Percentiles rank a stretch among this genome's conserved stretches.
phyloP scores from a whole-genome alignment of 2,113 vertebrate species.

The Nestor notabilis region DNA sequence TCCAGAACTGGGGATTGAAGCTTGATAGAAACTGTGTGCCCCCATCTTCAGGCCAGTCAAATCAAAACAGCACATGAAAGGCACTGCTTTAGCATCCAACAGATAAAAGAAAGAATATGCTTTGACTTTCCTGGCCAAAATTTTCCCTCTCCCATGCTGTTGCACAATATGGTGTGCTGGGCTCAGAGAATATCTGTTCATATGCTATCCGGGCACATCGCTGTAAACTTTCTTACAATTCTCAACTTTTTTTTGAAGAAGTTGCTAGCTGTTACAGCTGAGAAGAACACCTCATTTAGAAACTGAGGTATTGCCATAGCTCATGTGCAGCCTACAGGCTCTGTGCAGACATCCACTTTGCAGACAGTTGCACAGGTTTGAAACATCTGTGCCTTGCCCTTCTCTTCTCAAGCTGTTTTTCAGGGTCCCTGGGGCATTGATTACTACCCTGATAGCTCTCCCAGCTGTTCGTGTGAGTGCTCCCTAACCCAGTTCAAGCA shows the following conservation, averaged over 20 bases:
- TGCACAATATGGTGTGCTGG: constrained; percentile 43
- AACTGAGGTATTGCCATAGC: neutral
- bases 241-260: neutral
- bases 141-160: constrained; percentile 53
- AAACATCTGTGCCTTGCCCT: neutral
- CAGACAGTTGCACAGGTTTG: constrained; percentile 40
- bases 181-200: neutral
- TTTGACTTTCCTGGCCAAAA: constrained; percentile 58
- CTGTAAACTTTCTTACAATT: neutral
- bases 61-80: neutral
- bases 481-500: constrained; percentile 41
- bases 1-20: neutral
- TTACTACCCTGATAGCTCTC: neutral
- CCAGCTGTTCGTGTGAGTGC: constrained; percentile 18
- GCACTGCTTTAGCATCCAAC: constrained; percentile 2
- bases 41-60: constrained; percentile 3
- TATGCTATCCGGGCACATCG: neutral
- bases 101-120: constrained; percentile 58
- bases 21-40: neutral
- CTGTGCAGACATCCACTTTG: neutral
- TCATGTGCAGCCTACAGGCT: neutral
- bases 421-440: constrained; percentile 19
- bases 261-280: neutral
- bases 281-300: neutral
- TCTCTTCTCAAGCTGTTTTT: constrained; percentile 26